Conservation (phyloP, 2,113 vertebrate species). For the Mastomys coucha region DNA sequence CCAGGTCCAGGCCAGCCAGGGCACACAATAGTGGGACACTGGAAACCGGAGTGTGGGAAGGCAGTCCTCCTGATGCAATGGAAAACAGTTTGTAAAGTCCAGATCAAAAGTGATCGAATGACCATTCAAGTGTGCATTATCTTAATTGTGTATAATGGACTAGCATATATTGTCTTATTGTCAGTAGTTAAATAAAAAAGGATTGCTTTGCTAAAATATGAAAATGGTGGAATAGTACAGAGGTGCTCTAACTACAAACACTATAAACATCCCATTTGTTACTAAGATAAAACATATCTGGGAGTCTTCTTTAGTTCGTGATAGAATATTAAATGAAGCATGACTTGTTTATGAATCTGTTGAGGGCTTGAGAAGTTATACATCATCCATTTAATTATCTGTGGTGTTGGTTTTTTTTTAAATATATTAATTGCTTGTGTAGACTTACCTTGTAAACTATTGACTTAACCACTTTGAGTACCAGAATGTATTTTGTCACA, state of each 20-base stretch:
- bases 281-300: conserved; percentile 53
- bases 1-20: not conserved
- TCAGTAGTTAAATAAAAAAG: conserved; percentile 53
- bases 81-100: conserved; percentile 51
- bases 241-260: conserved; percentile 35
- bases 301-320: conserved; percentile 52
- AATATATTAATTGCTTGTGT: conserved; percentile 38
- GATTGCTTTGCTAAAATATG: conserved; percentile 47
- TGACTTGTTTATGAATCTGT: conserved; percentile 46
- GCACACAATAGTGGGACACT: not conserved
- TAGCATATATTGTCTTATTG: conserved; percentile 29
- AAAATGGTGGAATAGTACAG: conserved; percentile 56
- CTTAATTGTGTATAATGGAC: conserved; percentile 9
- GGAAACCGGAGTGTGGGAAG: not conserved
- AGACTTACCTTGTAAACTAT: conserved; percentile 33
- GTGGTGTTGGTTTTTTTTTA: conserved; percentile 40
- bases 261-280: conserved; percentile 51
- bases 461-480: conserved; percentile 10
- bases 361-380: conserved; percentile 27
- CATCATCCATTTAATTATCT: conserved; percentile 46
- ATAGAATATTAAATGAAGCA: conserved; percentile 51
- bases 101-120: conserved; percentile 31
- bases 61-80: not conserved
- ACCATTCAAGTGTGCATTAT: conserved; percentile 24
- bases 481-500: conserved; percentile 21